Base-by-base conservation (phyloP, 2,888 invertebrate genomes). In the Carpatolechia fugitivella region DNA sequence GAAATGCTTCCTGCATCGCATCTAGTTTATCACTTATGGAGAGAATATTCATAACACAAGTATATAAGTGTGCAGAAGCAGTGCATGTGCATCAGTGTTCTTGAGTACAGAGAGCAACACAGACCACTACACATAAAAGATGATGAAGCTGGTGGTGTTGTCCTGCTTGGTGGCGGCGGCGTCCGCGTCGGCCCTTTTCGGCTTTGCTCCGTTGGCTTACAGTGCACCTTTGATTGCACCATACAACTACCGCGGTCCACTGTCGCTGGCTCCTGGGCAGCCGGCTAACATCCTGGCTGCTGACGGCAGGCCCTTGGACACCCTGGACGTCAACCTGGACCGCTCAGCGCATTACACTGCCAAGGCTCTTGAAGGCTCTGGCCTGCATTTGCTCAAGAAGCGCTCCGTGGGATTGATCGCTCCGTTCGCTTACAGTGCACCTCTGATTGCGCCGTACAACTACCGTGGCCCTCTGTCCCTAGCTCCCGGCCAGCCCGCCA, bases 101-200 rank as follows among this genome's bases (percentile, higher is more conserved):
- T 62, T 69, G 62, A 71, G 64, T 65, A 50, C 65, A 73, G 66
- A 69, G 65, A 70, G 54, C 79, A 83, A 84, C 85, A 88, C 88
- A 89, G 86, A 85, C 87, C 85, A 78, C 72, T 74, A 61, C 68
- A 79, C 24, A 24, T 85, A 70, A 65, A 90, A 90, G 90, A 75
- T 89, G 78, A 89, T 89, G 74, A 78, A 90, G 90, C 91, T 92
- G 90, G 92, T 92, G 80, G 91, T 93, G 54, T 58, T n/a, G 86
- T 92, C 91, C 73, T 92, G 92, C 83, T 74, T 93, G 68, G 65
- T 93, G 78, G 92, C 92, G 63, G 82, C 91, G 63, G 92, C 88
- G 64, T 85, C 88, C 58, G 92, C 93, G 18, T 53, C 55, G 16
- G 49, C 31, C 10, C 52, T 57, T 35, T 13, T 56, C 3, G 16